These are phyloP conservation scores for Butorides virescens DNA, from an alignment of 2,113 vertebrate genomes.

Conservation along the genomic window DNA sequence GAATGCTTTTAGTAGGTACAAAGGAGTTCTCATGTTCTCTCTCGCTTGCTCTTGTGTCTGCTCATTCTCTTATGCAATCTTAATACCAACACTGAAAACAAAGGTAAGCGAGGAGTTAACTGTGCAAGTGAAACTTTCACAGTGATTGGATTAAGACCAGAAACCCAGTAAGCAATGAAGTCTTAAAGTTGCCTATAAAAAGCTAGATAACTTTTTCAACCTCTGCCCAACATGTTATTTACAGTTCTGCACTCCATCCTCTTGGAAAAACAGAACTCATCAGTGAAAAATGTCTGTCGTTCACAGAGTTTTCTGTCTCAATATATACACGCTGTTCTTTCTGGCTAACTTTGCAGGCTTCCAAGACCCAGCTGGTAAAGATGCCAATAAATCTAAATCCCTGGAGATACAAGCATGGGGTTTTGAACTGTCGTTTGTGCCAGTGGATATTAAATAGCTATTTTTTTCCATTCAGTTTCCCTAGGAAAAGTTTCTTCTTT, in stretches of 20 bases:
- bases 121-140: constrained; percentile 6
- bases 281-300: constrained; percentile 54
- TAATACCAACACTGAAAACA: background rate
- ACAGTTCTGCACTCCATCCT: constrained; percentile 50
- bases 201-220: constrained; percentile 67
- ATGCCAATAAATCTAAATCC: constrained; percentile 56
- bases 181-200: constrained; percentile 59
- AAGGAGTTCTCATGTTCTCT: background rate
- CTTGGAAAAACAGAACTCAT: constrained; percentile 69
- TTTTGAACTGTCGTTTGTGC: constrained; percentile 10
- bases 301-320: constrained; percentile 51
- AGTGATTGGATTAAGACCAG: constrained; percentile 48
- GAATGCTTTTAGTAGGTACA: background rate
- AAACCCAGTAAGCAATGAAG: constrained; percentile 23
- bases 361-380: constrained; percentile 46
- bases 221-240: constrained; percentile 63
- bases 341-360: constrained; percentile 33
- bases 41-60: background rate
- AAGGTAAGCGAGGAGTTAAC: constrained; percentile 39
- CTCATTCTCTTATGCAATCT: background rate
- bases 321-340: constrained; percentile 34
- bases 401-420: constrained; percentile 5
- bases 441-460: constrained; percentile 38
- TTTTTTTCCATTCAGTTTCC: constrained; percentile 37
- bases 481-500: constrained; percentile 39